Percentiles rank a stretch among this genome's conserved stretches.
Evolutionary conservation across 2,888 invertebrate species (phyloP).

Genomic region (Chelonus formosanus): DNA sequence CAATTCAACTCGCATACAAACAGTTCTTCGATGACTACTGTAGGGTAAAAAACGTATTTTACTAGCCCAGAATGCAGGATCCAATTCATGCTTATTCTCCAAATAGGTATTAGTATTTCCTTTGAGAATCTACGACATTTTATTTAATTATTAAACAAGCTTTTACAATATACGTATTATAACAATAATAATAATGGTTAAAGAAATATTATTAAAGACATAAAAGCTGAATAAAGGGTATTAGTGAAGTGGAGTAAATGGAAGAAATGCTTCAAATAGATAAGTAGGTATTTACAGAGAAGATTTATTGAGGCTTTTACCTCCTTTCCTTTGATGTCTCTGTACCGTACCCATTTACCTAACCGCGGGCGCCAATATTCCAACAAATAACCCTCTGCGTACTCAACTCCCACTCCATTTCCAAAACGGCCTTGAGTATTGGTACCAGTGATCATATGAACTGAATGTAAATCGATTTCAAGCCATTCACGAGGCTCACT

Average conservation of each 20-base stretch:
- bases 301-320: conserved; percentile 59
- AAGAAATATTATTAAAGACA: not conserved
- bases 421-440: conserved; percentile 77
- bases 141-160: conserved; percentile 5
- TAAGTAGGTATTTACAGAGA: conserved; percentile 20
- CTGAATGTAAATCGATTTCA: conserved; percentile 71
- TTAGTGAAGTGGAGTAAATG: conserved; percentile 2
- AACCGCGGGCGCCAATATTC: conserved; percentile 73
- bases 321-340: conserved; percentile 70
- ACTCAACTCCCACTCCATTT: conserved; percentile 76
- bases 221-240: not conserved
- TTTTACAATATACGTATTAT: not conserved
- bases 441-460: conserved; percentile 73
- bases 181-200: not conserved
- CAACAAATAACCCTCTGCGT: conserved; percentile 71
- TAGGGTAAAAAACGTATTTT: conserved; percentile 86
- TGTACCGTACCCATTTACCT: conserved; percentile 72
- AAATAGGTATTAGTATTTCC: conserved; percentile 90
- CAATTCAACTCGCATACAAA: conserved; percentile 90
- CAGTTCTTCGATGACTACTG: conserved; percentile 82
- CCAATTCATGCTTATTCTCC: conserved; percentile 78
- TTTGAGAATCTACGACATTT: conserved; percentile 73
- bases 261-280: conserved; percentile 23
- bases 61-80: conserved; percentile 86
- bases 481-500: conserved; percentile 68